A percentile compares a stretch with the other conserved stretches of the same genome.
These are phyloP conservation scores for Caenorhabditis sp. DNA, from an alignment of 2,888 invertebrate species.

Conservation along the genomic window DNA sequence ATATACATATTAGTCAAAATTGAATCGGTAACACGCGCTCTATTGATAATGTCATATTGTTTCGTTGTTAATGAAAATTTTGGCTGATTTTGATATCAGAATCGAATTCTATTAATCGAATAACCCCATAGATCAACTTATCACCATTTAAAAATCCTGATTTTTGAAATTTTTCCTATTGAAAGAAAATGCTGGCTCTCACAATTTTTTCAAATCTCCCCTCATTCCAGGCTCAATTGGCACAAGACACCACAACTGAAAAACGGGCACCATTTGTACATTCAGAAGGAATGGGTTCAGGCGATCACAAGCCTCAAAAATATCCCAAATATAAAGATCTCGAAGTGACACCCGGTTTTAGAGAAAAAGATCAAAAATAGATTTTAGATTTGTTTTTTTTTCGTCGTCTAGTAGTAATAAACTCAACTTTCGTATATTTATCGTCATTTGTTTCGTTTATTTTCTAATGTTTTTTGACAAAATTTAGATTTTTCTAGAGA, in stretches of 20 bases:
- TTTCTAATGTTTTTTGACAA: neutral
- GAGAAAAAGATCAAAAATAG: slow-evolving; percentile 7
- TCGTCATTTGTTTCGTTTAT: slow-evolving; percentile 2
- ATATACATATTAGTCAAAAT: too few relatives aligned
- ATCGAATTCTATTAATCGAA: too few relatives aligned
- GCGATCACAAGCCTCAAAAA: slow-evolving; percentile 37
- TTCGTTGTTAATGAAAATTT: too few relatives aligned
- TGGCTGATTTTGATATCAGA: too few relatives aligned
- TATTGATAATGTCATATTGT: too few relatives aligned
- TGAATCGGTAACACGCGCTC: too few relatives aligned
- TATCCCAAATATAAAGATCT: slow-evolving; percentile 60
- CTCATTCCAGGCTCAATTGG: slow-evolving; percentile 59
- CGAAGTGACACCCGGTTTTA: slow-evolving; percentile 51
- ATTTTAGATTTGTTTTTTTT: slow-evolving; percentile 1
- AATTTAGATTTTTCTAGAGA: slow-evolving; percentile 11
- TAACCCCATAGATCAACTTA: too few relatives aligned
- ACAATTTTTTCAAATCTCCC: too few relatives aligned
- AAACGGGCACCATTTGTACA: slow-evolving; percentile 59
- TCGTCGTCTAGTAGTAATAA: neutral
- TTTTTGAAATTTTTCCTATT: too few relatives aligned
- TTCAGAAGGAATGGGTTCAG: slow-evolving; percentile 47
- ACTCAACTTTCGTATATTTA: neutral
- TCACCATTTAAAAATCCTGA: too few relatives aligned
- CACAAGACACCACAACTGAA: slow-evolving; percentile 61
- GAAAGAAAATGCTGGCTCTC: too few relatives aligned